A percentile compares a stretch with the other conserved stretches of the same genome.
Evolutionary conservation across 2,888 invertebrate species (phyloP).

Genomic region (Lymantria dispar): DNA sequence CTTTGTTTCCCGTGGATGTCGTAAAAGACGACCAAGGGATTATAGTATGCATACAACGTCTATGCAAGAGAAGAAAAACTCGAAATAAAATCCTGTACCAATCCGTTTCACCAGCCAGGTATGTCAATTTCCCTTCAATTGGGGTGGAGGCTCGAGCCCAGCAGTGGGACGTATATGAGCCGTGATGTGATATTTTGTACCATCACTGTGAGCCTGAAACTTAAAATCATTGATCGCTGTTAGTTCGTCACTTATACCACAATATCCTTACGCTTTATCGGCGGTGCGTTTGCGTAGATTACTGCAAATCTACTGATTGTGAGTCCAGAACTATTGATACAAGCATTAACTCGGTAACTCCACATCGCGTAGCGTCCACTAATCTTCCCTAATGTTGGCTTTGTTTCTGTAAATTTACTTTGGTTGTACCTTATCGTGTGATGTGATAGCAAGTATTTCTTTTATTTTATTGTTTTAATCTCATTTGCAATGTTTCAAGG

Average conservation of each 20-base stretch:
- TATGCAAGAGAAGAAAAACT: too few relatives aligned
- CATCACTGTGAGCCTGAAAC: background rate
- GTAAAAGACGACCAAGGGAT: too few relatives aligned
- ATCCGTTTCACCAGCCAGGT: too few relatives aligned
- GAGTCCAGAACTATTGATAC: conserved; percentile 56
- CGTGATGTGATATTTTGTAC: too few relatives aligned
- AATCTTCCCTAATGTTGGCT: conserved; percentile 60
- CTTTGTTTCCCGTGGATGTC: too few relatives aligned
- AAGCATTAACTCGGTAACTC: conserved; percentile 41
- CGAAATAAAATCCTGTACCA: too few relatives aligned
- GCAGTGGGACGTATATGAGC: too few relatives aligned
- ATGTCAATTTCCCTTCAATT: too few relatives aligned
- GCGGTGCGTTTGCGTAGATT: conserved; percentile 61
- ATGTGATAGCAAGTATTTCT: conserved; percentile 34
- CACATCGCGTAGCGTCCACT: conserved; percentile 41
- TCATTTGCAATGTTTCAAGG: background rate
- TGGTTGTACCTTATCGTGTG: conserved; percentile 29
- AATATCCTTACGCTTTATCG: conserved; percentile 46
- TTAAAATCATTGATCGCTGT: background rate
- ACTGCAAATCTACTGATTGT: conserved; percentile 67
- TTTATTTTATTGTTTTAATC: conserved; percentile 28
- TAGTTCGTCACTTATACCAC: conserved; percentile 29
- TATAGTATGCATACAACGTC: too few relatives aligned
- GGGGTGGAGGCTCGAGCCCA: too few relatives aligned
- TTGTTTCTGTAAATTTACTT: conserved; percentile 62